Base-by-base conservation (phyloP, 2,888 invertebrate species). In the Cyrtodaria siliqua region DNA sequence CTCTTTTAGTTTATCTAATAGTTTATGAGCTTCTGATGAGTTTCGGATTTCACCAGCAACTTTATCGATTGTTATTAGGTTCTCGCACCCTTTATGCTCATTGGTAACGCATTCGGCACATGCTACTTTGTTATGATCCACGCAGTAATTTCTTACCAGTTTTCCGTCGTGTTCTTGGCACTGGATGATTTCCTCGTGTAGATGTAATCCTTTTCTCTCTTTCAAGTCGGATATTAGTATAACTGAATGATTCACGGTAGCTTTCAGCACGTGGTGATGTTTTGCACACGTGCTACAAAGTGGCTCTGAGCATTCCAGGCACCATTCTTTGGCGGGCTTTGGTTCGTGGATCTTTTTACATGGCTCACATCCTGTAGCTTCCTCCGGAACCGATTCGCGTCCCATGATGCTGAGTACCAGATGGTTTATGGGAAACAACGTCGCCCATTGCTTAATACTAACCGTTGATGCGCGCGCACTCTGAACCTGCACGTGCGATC, bases 31-130 rank as follows among this genome's bases (percentile, higher is more conserved):
- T 66, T 81, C 81, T 24, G 67, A 62, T 4, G 81, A 81, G 38
- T 81, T 63, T 1, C 78, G 57, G 33, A 81, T 81, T 49, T 81
- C 81, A n/a, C 72, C 72, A 9, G 81, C 75, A 23, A 81, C 69
- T 50, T 78, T 78, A 8, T 75, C 72, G 6, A 81, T 75, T 26
- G 68, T 52, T 20, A 81, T 78, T 16, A 81, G 57, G 27, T 75
- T 69, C 52, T 66, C 73, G 44, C 81, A 81, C 9, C 47, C 61
- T 38, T 50, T 72, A 29, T 81, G 81, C 18, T 75, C 62, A 29
- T 29, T 23, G 1, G 33, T 56, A 1, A 69, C 69, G 33, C 81
- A 81, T 47, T 78, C 78, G 8, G 67, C 61, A 23, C 81, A 81
- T 18, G 69, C 78, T 18, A 81, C 68, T 38, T 75, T 68, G 40